Evolutionary conservation across 2,797 vertebrate genomes (phyloP), one percentile per base, ranked within the genome.

Genomic region (Rhodeus uyekii): DNA sequence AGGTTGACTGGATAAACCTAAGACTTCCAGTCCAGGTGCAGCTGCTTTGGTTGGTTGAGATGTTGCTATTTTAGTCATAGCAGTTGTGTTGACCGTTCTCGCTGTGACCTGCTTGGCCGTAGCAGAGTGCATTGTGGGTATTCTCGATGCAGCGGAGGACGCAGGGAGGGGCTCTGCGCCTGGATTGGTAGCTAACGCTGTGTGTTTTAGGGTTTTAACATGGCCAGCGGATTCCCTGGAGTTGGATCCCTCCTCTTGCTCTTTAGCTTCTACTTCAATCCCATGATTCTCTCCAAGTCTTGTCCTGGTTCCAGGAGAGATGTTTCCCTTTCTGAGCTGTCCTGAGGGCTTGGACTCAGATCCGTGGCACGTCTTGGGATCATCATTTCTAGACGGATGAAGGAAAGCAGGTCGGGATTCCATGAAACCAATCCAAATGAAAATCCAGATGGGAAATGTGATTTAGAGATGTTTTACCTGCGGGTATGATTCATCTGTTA

Each of bases 291-390:
- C 36, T 55, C 19, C 8, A 14, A 36, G 4, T 34, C 34, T 67
- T 75, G 27, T 32, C 48, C 36, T 65, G 4, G 12, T 22, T 36
- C 63, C 44, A 60, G 67, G 39, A 58, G 77, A 44, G 27, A 27
- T 5, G 5, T 46, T 63, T 46, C 46, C 32, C 63, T 69, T 80
- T 61, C 29, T 80, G 24, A 24, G 58, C 24, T 78, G 58, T 19
- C 36, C 73, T 81, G 58, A 36, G n/a, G 69, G 48, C 34, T 73
- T 73, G 29, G 72, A 34, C 73, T 76, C 50, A 32, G 46, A 36
- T 27, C 79, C 76, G 44, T 34, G 67, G 32, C 60, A 65, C 60
- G 27, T 50, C 19, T 42, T 74, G 36, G 61, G 48, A n/a, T 84
- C 44, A 32, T 50, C 42, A 12, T 81, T 39, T 68, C 18, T 36